Conservation (phyloP, 2,113 vertebrate genomes). For the Glareola pratincola region DNA sequence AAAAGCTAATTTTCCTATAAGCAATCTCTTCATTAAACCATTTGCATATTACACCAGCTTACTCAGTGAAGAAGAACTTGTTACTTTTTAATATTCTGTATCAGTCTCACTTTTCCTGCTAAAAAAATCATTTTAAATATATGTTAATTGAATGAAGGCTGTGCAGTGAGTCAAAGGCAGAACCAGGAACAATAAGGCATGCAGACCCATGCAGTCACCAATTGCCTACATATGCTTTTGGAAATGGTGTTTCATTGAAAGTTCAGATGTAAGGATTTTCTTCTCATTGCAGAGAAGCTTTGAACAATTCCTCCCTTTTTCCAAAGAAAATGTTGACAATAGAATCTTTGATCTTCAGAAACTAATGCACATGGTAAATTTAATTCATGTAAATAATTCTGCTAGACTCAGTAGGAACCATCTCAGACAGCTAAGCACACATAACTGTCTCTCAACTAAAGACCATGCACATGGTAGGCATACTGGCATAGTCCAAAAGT, state of each 20-base stretch:
- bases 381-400: not conserved
- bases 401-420: not conserved
- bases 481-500: not conserved
- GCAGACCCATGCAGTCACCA: not conserved
- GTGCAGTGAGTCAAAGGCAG: not conserved
- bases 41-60: not conserved
- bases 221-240: not conserved
- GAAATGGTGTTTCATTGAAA: not conserved
- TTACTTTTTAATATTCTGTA: not conserved
- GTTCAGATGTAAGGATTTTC: not conserved
- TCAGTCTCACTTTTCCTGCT: not conserved
- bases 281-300: not conserved
- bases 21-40: not conserved
- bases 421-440: not conserved
- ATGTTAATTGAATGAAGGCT: not conserved
- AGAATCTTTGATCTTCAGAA: slow-evolving; percentile 12
- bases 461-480: not conserved
- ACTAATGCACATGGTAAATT: not conserved
- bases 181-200: not conserved
- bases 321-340: not conserved
- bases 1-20: not conserved
- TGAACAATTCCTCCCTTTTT: not conserved
- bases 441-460: not conserved
- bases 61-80: not conserved
- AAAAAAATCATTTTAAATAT: not conserved